phyloP scores from a whole-genome alignment of 2,113 vertebrate genomes.

The Trematomus loennbergii region DNA sequence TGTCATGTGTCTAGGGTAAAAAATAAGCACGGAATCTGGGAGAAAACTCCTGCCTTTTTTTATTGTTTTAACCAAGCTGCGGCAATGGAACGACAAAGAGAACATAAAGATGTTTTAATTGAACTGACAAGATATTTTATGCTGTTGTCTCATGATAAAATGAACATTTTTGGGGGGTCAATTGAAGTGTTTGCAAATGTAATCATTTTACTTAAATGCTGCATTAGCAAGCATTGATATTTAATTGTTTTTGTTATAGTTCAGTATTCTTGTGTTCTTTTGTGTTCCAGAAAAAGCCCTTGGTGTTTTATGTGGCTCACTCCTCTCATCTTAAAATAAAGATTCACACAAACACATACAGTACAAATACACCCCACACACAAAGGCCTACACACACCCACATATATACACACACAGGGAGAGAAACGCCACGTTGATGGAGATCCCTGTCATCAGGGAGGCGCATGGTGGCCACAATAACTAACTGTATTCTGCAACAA shows the following conservation, averaged over 20 bases:
- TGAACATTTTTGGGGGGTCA: background rate
- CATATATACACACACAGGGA: slow-evolving; percentile 13
- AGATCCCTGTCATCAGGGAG: slow-evolving; percentile 68
- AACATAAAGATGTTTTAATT: background rate
- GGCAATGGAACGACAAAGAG: background rate
- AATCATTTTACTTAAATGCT: background rate
- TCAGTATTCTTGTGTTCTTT: background rate
- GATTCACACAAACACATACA: slow-evolving; percentile 42
- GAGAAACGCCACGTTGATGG: slow-evolving; percentile 65
- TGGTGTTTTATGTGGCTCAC: slow-evolving; percentile 23
- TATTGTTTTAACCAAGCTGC: background rate
- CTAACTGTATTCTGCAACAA: slow-evolving; percentile 48
- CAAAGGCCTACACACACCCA: background rate
- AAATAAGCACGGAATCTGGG: background rate
- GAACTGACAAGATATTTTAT: background rate
- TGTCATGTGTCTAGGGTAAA: background rate
- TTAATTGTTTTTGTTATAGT: background rate
- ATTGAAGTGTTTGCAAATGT: background rate
- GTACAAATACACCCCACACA: slow-evolving; percentile 24
- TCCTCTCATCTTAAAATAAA: slow-evolving; percentile 58
- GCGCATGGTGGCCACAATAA: slow-evolving; percentile 61
- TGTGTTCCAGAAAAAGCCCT: slow-evolving; percentile 24
- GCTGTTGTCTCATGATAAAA: background rate
- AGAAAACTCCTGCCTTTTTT: background rate
- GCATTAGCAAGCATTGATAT: background rate